Evolutionary conservation across 2,888 invertebrate species (phyloP).

Genomic region (Melitaea athalia): DNA sequence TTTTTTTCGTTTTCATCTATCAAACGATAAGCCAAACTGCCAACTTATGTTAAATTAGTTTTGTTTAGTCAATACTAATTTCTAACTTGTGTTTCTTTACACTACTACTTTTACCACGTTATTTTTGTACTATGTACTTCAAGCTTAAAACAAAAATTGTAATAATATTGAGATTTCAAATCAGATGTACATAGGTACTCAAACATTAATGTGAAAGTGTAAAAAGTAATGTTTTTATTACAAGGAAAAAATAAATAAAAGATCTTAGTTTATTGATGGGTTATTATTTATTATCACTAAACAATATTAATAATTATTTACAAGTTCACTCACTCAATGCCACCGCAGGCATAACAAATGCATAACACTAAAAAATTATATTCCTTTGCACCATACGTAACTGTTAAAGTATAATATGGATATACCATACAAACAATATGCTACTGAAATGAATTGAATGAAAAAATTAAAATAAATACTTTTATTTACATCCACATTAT

Average conservation of each 20-base stretch:
- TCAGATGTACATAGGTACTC: neutral
- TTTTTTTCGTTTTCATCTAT: too few relatives aligned
- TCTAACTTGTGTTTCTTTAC: too few relatives aligned
- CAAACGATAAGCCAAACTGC: too few relatives aligned
- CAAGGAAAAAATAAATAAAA: conserved; percentile 47
- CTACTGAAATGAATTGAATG: conserved; percentile 7
- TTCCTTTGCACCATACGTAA: conserved; percentile 19
- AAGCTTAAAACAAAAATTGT: too few relatives aligned
- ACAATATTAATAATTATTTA: conserved; percentile 61
- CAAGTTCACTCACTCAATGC: conserved; percentile 27
- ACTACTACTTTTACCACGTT: too few relatives aligned
- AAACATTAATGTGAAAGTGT: neutral
- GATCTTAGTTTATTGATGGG: conserved; percentile 50
- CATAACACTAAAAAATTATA: conserved; percentile 20
- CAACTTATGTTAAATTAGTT: too few relatives aligned
- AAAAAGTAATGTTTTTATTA: conserved; percentile 16
- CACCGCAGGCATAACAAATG: conserved; percentile 37
- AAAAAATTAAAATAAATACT: conserved; percentile 7
- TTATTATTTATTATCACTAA: conserved; percentile 73
- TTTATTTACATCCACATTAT: conserved; percentile 9
- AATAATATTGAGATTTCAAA: neutral
- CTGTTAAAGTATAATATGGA: conserved; percentile 19
- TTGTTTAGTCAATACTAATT: too few relatives aligned
- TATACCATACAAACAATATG: conserved; percentile 3
- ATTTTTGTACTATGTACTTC: too few relatives aligned